Evolutionary conservation across 2,113 vertebrate genomes (phyloP).

Genomic region (Balaeniceps rex): DNA sequence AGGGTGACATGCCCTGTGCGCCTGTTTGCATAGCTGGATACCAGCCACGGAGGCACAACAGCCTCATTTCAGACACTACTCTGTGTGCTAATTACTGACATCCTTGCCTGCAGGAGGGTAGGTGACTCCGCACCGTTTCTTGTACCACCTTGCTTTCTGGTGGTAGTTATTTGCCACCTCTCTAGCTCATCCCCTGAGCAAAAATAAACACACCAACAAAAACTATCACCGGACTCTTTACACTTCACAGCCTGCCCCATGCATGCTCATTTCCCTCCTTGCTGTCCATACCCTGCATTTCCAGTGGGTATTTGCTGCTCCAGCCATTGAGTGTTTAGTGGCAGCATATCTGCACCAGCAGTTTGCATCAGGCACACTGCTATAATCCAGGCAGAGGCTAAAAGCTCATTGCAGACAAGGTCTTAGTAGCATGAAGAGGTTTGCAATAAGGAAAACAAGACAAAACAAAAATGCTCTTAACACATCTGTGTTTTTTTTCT

Average conservation of each 20-base stretch:
- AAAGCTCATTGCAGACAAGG: background rate
- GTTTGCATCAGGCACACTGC: background rate
- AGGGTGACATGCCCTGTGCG: background rate
- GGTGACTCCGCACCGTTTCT: background rate
- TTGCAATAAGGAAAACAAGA: background rate
- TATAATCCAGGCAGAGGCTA: background rate
- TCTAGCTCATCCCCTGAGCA: background rate
- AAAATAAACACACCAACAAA: background rate
- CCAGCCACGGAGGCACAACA: background rate
- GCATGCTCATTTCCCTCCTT: accelerated
- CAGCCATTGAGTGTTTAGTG: background rate
- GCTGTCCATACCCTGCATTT: background rate
- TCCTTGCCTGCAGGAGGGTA: background rate
- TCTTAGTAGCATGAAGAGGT: background rate
- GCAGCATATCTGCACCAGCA: background rate
- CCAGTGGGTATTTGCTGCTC: background rate
- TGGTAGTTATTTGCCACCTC: background rate
- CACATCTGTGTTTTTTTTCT: background rate
- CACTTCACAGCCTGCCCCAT: background rate
- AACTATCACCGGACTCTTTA: background rate
- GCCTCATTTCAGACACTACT: background rate
- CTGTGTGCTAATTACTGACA: background rate
- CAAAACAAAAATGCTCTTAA: background rate
- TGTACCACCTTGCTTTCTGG: background rate
- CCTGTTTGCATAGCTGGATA: background rate